Evolutionary conservation across 2,797 vertebrate species (phyloP), one percentile per base, ranked within the genome.

Genomic region (Masticophis lateralis): DNA sequence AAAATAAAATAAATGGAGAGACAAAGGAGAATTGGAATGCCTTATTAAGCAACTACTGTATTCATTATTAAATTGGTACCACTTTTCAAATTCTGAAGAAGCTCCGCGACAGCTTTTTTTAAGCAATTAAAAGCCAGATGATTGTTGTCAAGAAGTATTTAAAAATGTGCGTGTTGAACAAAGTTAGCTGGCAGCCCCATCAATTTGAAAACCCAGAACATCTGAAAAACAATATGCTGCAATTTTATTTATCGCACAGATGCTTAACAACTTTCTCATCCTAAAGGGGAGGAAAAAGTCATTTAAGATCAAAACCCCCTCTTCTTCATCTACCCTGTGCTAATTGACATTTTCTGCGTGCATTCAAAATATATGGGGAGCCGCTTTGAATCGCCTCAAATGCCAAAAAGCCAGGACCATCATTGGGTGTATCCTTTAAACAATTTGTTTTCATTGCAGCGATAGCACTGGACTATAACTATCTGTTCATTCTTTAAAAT

Each of bases 341-440:
- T 96, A 96, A 96, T 94, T 96, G 93, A 90, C 92, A 94, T 43
- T 95, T 94, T 92, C 25, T 43, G 95, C 94, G 1, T 83, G 55
- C 16, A 18, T 55, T 88, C 28, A 86, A 90, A 93, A 69, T 27
- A 32, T 94, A 91, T 79, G 91, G 93, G 83, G 53, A 87, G 88
- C 32, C 90, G 37, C 66, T 95, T 93, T 94, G 74, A 95, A 95
- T 93, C 88, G 79, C 20, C 53, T 88, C 66, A 18, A 94, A 93
- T 60, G 0, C 53, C 92, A 79, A 90, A 91, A 5, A 60, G 79
- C 60, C 93, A 94, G 92, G 59, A 94, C 12, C 61, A 47, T 95
- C 18, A 5, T n/a, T 0, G 4, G 22, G 92, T 90, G 56, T 93
- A 87, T 55, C 94, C 69, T 86, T 91, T 66, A 47, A 93, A 13